phyloP scores from a whole-genome alignment of 1,140 invertebrate species.

The Lethocerus indicus region DNA sequence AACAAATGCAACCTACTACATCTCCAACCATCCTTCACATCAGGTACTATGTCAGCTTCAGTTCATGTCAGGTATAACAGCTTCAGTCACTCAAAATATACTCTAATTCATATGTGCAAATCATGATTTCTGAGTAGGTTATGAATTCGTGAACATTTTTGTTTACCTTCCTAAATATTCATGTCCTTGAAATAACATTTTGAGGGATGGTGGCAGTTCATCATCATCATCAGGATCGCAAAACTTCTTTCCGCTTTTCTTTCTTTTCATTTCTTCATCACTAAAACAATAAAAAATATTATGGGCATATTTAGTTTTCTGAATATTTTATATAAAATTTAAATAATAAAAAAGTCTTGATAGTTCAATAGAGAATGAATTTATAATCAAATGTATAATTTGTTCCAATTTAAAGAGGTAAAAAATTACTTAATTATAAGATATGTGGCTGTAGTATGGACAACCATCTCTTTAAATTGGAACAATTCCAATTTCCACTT shows the following conservation, averaged over 20 bases:
- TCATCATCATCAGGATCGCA: constrained; percentile 7
- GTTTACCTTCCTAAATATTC: constrained; percentile 59
- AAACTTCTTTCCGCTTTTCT: neutral
- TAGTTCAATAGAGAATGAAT: neutral
- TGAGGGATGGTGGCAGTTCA: constrained; percentile 47
- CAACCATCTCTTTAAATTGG: neutral
- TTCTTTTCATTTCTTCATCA: constrained; percentile 1
- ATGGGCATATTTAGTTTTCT: too few species aligned
- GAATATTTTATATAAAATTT: neutral
- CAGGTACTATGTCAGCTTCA: too few species aligned
- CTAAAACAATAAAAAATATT: neutral
- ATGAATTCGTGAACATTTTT: too few species aligned
- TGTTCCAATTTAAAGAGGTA: neutral
- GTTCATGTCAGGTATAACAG: too few species aligned
- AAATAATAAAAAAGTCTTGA: neutral
- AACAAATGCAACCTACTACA: too few species aligned
- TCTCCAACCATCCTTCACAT: too few species aligned
- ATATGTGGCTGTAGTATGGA: neutral
- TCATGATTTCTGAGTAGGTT: too few species aligned
- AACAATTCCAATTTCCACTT: too few species aligned
- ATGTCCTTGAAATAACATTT: constrained; percentile 66
- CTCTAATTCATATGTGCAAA: too few species aligned
- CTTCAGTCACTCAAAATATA: too few species aligned
- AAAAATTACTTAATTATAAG: neutral
- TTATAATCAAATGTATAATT: neutral